Evolutionary conservation across 2,888 invertebrate genomes (phyloP), one percentile per base, ranked within the genome.

Genomic region (Steromphala cineraria): DNA sequence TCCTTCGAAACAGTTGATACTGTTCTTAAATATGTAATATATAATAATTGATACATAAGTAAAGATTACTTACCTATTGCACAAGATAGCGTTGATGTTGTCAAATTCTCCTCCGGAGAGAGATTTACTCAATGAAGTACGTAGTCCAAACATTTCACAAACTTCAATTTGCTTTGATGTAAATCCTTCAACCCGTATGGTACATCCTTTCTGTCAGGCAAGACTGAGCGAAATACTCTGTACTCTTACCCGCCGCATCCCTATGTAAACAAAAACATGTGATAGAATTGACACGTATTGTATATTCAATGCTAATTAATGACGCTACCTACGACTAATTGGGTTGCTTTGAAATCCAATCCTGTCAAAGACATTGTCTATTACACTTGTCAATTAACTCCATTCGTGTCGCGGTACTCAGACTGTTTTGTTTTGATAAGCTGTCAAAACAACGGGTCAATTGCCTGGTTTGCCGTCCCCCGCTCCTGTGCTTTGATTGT

Each of bases 111-210:
- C 28, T 8, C 56, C 62, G 17, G 56, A 36, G 19, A 75, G 55
- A 21, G 56, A 75, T 17, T 75, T 24, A 10, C 31, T 67, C 53
- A 80, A 52, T 17, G 80, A 75, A 15, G 75, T 75, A n/a, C n/a
- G 40, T 28, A 80, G 62, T 15, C 80, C 80, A 55, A 75, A 80
- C 80, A 80, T 80, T 46, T 46, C 46, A 46, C 46, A 46, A 46
- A 46, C 46, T 46, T 46, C 10, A 10, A 13, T 46, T 46, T 46
- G 1, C 46, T 46, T 46, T 46, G 10, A 10, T 46, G 46, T 46
- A 46, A 46, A 46, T 46, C 7, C 13, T 10, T 46, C 13, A 46
- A 13, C 46, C 46, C 10, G 46, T 46, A 10, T 13, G 1, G 46
- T 46, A 46, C 46, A 46, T 46, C 46, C 46, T 13, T 46, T 46